Evolutionary conservation across 2,113 vertebrate species (phyloP), one percentile per base, ranked within the genome.

Genomic region (Suricata suricatta): DNA sequence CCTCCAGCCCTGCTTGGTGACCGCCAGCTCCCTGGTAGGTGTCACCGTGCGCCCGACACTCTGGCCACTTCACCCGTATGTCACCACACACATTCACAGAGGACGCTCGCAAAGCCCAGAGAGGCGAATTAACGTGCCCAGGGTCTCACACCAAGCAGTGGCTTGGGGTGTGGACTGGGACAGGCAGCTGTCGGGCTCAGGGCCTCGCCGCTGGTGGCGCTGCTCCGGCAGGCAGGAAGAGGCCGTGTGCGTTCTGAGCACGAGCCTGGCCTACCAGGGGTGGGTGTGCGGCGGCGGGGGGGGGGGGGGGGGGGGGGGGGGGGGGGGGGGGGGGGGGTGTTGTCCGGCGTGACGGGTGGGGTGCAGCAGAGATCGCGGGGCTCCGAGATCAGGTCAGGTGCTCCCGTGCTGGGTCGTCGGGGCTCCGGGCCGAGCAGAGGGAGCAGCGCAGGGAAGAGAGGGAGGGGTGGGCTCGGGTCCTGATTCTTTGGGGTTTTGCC

Each of bases 1-100:
- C 47, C 41, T 25, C 35, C 38, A 41, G 25, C 33, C 38, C 47
- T 0, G 1, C 4, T 9, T 0, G 7, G 21, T 0, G 0, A 19
- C 23, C 12, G 21, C 81, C 54, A 5, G 15, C 17, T 41, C 23
- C 41, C 9, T 83, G 57, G 5, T n/a, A 23, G 71, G 33, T 7
- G 0, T 41, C 3, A 11, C 5, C 4, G 5, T 14, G 50, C 15
- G 6, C 21, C 16, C 21, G 66, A 2, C 12, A 4, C 33, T 3
- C 16, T 5, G 77, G 27, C 60, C 11, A 19, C 23, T 80, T 33
- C 7, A 0, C 5, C 3, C 11, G 6, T 8, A 27, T 63, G 0
- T 35, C 8, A 69, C 66, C 47, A 44, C 33, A 16, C 10, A 5
- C 19, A 7, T 29, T 81, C 41, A 52, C 4, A 1, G 5, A 60